Percentiles rank a stretch among this genome's conserved stretches.
Evolutionary conservation across 2,113 vertebrate genomes (phyloP).

Genomic region (Brevimyrus niger): DNA sequence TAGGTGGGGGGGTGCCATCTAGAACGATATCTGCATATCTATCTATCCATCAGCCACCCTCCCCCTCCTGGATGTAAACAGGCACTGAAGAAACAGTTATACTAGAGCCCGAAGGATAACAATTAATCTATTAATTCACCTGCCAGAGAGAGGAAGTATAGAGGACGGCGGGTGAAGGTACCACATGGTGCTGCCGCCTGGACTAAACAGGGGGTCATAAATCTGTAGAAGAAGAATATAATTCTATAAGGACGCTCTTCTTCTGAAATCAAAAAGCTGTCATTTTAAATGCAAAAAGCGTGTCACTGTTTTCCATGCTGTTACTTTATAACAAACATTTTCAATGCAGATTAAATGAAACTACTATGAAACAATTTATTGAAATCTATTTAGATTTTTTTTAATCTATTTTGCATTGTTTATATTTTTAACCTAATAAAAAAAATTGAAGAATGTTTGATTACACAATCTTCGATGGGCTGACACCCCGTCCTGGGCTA

Average conservation of each 20-base stretch:
- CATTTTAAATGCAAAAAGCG: background rate
- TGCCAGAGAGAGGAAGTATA: background rate
- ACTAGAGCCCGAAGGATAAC: background rate
- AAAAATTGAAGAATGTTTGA: background rate
- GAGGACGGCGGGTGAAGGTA: background rate
- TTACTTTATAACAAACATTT: background rate
- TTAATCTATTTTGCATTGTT: background rate
- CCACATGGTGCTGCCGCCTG: background rate
- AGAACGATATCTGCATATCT: background rate
- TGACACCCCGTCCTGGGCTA: background rate
- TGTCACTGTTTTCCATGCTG: background rate
- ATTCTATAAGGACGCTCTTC: background rate
- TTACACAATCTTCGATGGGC: background rate
- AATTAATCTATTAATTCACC: background rate
- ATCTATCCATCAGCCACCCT: background rate
- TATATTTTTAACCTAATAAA: background rate
- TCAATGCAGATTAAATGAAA: background rate
- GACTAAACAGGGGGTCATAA: too few relatives aligned
- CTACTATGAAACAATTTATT: background rate
- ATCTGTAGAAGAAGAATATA: too few relatives aligned
- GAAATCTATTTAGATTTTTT: too few relatives aligned
- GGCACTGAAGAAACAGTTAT: too few relatives aligned
- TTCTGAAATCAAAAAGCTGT: background rate
- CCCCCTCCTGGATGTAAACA: too few relatives aligned
- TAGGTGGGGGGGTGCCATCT: background rate